Conservation (phyloP, 2,888 invertebrate species). For the Drosophila borealis region DNA sequence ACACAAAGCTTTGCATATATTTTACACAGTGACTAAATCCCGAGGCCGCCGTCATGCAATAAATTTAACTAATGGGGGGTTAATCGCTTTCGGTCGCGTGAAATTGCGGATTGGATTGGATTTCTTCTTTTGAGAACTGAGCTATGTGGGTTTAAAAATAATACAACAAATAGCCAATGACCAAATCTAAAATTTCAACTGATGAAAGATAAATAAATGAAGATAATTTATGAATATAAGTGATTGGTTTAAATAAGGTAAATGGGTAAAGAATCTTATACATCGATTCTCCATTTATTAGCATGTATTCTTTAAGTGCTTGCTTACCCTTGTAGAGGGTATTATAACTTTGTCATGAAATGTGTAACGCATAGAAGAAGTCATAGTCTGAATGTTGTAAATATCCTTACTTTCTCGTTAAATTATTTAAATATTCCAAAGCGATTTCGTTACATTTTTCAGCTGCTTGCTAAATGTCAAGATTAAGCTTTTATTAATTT, state of each 20-base stretch:
- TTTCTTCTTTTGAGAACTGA: constrained; percentile 10
- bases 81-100: constrained; percentile 34
- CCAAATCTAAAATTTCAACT: not conserved
- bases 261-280: not conserved
- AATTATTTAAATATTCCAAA: no score
- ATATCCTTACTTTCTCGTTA: no score
- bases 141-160: constrained; percentile 2
- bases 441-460: no score
- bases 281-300: no score
- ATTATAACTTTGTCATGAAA: no score
- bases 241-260: no score
- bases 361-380: no score
- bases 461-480: no score
- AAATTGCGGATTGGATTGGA: constrained; percentile 22
- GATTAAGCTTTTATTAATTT: no score
- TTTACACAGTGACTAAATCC: constrained; percentile 23
- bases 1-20: constrained; percentile 49
- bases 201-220: not conserved
- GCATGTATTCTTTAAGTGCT: not conserved
- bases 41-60: constrained; percentile 31
- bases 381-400: no score
- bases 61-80: constrained; percentile 51
- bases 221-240: not conserved
- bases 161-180: not conserved
- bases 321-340: no score